Percentiles rank a stretch among this genome's conserved stretches.
phyloP scores from a whole-genome alignment of 2,797 vertebrate genomes.

The Odontamblyopus rebecca region DNA sequence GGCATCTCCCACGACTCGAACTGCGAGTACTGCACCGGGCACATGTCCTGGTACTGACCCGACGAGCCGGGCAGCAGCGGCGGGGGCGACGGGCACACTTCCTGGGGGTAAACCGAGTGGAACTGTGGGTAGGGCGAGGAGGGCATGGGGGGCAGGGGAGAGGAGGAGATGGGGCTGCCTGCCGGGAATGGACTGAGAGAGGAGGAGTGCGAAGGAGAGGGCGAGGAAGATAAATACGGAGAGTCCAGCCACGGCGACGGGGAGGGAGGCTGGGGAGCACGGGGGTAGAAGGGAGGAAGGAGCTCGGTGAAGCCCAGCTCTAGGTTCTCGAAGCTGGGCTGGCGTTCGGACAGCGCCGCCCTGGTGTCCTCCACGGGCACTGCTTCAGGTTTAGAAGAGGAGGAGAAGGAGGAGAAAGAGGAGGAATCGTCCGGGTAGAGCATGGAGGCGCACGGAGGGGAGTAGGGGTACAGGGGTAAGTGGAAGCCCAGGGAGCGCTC shows the following conservation, averaged over 20 bases:
- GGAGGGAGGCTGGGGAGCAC: constrained; percentile 69
- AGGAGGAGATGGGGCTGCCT: constrained; percentile 76
- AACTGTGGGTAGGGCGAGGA: constrained; percentile 72
- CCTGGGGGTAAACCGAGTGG: constrained; percentile 67
- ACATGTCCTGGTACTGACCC: constrained; percentile 72
- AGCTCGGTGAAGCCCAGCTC: constrained; percentile 84
- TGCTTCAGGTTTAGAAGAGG: constrained; percentile 59
- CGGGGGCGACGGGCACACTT: constrained; percentile 73
- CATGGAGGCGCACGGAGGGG: constrained; percentile 62
- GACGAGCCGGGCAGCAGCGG: constrained; percentile 57
- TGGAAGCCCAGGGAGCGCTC: constrained; percentile 75
- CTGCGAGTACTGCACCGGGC: constrained; percentile 67
- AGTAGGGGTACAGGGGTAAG: constrained; percentile 64
- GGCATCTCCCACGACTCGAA: constrained; percentile 77
- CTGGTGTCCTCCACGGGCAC: constrained; percentile 59
- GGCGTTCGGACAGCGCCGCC: constrained; percentile 59
- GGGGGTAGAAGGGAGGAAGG: constrained; percentile 76
- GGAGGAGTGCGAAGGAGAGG: constrained; percentile 81
- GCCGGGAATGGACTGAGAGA: constrained; percentile 80
- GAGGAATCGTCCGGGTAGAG: constrained; percentile 76
- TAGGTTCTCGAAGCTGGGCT: constrained; percentile 78
- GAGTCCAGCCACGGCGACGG: constrained; percentile 82
- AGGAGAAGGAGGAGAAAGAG: constrained; percentile 75
- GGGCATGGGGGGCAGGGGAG: constrained; percentile 70
- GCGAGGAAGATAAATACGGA: constrained; percentile 81